These are phyloP conservation scores for Andricus curvator DNA, from an alignment of 2,888 invertebrate species.

Conservation along the genomic window DNA sequence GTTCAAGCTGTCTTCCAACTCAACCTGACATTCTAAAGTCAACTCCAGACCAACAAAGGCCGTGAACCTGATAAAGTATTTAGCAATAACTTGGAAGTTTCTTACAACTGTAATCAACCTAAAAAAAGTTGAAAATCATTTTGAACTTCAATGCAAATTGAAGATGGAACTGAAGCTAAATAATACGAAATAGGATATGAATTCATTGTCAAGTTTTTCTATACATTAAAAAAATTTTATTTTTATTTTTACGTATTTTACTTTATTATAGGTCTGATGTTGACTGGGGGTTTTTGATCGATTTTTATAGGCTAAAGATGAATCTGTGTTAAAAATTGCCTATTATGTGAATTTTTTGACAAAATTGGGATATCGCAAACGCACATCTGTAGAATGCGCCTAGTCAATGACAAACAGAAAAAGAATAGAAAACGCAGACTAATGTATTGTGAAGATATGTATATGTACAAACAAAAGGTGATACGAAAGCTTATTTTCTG, in stretches of 20 bases:
- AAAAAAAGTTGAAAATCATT: background rate
- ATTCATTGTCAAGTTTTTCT: background rate
- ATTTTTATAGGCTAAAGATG: no score
- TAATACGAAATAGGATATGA: constrained; percentile 11
- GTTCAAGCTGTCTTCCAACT: constrained; percentile 79
- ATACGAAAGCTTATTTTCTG: background rate
- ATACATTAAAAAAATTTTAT: constrained; percentile 18
- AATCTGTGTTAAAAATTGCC: no score
- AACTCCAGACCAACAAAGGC: constrained; percentile 89
- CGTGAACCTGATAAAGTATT: constrained; percentile 67
- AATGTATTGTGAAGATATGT: constrained; percentile 16
- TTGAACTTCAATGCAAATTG: constrained; percentile 32
- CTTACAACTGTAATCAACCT: constrained; percentile 23
- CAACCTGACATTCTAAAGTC: constrained; percentile 93
- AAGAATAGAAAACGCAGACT: background rate
- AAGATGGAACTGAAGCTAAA: constrained; percentile 12
- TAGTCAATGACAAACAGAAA: background rate
- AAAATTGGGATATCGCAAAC: background rate
- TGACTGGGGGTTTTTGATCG: no score
- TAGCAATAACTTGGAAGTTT: constrained; percentile 47
- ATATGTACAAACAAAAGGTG: constrained; percentile 15
- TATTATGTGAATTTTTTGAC: background rate
- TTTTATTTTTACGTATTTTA: background rate
- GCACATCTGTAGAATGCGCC: background rate
- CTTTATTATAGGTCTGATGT: background rate